Base-by-base conservation (phyloP, 2,888 invertebrate species). In the Watsonalla binaria region DNA sequence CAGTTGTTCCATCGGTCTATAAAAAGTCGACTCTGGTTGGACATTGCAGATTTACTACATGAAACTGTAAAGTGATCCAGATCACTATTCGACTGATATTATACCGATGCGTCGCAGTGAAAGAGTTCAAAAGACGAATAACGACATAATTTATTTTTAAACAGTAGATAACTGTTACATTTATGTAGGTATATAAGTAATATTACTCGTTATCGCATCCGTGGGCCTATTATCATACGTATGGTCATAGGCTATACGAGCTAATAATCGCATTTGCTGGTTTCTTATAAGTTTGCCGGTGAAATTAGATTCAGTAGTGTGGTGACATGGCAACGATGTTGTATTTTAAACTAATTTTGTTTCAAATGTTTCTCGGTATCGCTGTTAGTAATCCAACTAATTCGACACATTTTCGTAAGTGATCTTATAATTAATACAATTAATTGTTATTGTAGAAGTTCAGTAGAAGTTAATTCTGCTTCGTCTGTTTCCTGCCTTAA, bases 211-310 rank as follows among this genome's bases (percentile, higher is more conserved):
- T 57, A 56, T 61, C 58, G 45, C 11, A 7, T 55, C 48, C 45
- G 33, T 50, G 37, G 45, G 15, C 48, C 54, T 55, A 58, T 61
- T 66, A 65, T 62, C 59, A 55, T 42, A 42, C 37, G 50, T 39
- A 45, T 60, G 63, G 68, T 66, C 66, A 63, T 62, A 70, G 61
- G 62, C 61, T 62, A 66, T 52, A 39, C 4, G 9, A 39, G 8
- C 39, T 11, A 9, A 11, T 42, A 42, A 11, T 11, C 42, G 42
- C 11, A 42, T 11, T 42, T 11, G 5, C 11, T 42, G 42, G 24
- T 11, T 42, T 42, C 8, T 42, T 42, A 11, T 9, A 42, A 42
- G 8, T 42, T 11, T 42, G 42, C 42, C 42, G 42, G 42, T 42
- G 9, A 42, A 51, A 37, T 42, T 42, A 53, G 45, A 39, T 51